Conservation (phyloP, 2,888 invertebrate species). For the Agonopterix alstromeriana region DNA sequence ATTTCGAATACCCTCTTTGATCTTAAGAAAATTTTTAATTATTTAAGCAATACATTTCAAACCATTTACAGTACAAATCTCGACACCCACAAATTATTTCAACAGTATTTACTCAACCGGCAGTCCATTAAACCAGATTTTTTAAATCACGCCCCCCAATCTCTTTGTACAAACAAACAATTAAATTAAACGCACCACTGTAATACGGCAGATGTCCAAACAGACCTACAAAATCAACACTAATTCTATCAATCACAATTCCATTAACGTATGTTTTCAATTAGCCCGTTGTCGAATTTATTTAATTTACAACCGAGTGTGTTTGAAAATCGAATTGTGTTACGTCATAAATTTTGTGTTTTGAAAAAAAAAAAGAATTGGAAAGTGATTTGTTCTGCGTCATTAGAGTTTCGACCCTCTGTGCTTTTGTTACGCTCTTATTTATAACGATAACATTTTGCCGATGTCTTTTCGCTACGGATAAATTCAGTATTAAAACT, state of each 20-base stretch:
- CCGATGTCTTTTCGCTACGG: not conserved
- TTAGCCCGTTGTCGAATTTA: constrained; percentile 17
- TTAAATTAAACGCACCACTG: constrained; percentile 32
- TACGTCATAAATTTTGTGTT: not conserved
- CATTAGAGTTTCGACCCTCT: constrained; percentile 8
- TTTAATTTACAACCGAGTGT: not conserved
- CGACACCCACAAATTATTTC: too few relatives aligned
- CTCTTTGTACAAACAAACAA: constrained; percentile 26
- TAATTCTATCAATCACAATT: constrained; percentile 41
- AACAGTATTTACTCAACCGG: too few relatives aligned
- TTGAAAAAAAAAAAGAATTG: constrained; percentile 3
- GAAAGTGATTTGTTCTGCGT: constrained; percentile 10
- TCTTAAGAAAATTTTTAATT: too few relatives aligned
- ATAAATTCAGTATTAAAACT: not conserved
- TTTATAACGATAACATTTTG: constrained; percentile 4
- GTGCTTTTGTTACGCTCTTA: constrained; percentile 3
- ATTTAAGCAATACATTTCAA: too few relatives aligned
- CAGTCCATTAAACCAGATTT: too few relatives aligned
- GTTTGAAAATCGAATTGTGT: not conserved
- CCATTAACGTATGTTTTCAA: constrained; percentile 34
- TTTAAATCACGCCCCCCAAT: constrained; percentile 13
- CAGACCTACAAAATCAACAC: constrained; percentile 27
- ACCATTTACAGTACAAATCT: not conserved
- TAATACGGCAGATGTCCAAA: constrained; percentile 51
- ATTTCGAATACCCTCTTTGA: too few relatives aligned